phyloP scores from a whole-genome alignment of 2,113 vertebrate species.

The Carassius auratus region DNA sequence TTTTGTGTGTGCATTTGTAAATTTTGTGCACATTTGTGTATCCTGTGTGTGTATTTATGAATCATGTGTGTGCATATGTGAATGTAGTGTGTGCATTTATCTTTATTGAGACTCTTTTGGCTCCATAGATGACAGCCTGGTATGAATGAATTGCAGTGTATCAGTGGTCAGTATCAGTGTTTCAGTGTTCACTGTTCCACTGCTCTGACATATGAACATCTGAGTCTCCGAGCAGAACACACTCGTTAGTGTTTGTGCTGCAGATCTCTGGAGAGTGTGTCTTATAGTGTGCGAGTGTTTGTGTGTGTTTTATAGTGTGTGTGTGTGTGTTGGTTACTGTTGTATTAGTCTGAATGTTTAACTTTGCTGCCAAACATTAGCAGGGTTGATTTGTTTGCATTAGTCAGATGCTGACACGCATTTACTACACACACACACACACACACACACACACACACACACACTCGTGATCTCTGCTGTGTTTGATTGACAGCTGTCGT shows the following conservation, averaged over 20 bases:
- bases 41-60: too few relatives aligned
- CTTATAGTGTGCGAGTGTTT: background rate
- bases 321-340: background rate
- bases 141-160: background rate
- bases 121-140: background rate
- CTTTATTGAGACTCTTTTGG: too few relatives aligned
- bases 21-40: too few relatives aligned
- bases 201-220: too few relatives aligned
- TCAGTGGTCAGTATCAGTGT: background rate
- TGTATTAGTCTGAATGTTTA: conserved; percentile 28
- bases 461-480: background rate
- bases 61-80: too few relatives aligned
- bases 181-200: too few relatives aligned
- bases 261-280: background rate
- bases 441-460: conserved; percentile 44
- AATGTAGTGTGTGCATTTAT: too few relatives aligned
- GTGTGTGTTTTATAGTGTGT: background rate
- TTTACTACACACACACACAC: background rate
- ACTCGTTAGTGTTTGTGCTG: too few relatives aligned
- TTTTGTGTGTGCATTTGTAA: too few relatives aligned
- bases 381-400: conserved; percentile 44
- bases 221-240: too few relatives aligned
- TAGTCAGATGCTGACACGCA: background rate
- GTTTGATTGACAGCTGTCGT: conserved; percentile 1
- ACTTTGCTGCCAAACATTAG: conserved; percentile 13